Conservation (phyloP, 2,113 vertebrate genomes). For the Capreolus pygargus region DNA sequence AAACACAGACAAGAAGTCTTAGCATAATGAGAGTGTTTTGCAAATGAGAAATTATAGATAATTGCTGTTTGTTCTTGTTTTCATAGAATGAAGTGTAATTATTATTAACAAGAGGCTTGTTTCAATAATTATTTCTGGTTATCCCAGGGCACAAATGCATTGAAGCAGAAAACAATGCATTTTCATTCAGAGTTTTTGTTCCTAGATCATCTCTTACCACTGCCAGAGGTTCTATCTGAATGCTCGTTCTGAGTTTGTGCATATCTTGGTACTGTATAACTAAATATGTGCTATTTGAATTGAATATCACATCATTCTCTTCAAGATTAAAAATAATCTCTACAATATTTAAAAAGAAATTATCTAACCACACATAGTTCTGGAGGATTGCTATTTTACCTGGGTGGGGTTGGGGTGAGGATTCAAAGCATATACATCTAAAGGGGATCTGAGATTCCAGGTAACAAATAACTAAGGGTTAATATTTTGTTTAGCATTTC, state of each 20-base stretch:
- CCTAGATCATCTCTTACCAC: conserved; percentile 46
- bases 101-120: conserved; percentile 73
- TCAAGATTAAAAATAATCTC: neutral
- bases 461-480: neutral
- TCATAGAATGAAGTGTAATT: conserved; percentile 61
- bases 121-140: conserved; percentile 73
- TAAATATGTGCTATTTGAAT: neutral
- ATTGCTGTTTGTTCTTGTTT: conserved; percentile 71
- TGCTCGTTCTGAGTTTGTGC: neutral
- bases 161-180: conserved; percentile 57
- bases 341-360: neutral
- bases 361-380: neutral
- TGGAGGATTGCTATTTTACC: neutral
- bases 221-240: neutral
- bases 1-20: conserved; percentile 65
- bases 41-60: conserved; percentile 71
- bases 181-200: conserved; percentile 49
- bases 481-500: neutral
- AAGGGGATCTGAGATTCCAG: neutral
- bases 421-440: neutral
- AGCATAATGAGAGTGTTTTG: conserved; percentile 57
- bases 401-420: neutral
- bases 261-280: neutral
- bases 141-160: conserved; percentile 65
- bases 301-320: neutral